phyloP scores from a whole-genome alignment of 2,113 vertebrate genomes.

The Gymnobelideus leadbeateri region DNA sequence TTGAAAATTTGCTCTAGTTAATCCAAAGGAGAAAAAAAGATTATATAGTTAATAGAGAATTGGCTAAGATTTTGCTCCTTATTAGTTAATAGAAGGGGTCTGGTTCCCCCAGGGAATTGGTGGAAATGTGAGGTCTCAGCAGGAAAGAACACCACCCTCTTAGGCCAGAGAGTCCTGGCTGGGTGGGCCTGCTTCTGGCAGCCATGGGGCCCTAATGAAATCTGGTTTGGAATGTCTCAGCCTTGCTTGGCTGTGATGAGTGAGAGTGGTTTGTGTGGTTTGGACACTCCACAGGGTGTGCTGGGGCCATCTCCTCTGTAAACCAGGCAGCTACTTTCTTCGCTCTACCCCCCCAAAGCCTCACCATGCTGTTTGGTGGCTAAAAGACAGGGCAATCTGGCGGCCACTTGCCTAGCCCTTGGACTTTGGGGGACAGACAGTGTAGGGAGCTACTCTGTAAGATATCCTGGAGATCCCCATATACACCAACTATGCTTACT shows the following conservation, averaged over 20 bases:
- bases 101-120: background rate
- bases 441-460: background rate
- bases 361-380: background rate
- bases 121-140: background rate
- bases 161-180: background rate
- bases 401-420: background rate
- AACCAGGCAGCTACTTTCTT: background rate
- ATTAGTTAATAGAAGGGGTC: background rate
- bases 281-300: background rate
- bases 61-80: background rate
- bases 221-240: background rate
- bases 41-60: background rate
- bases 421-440: background rate
- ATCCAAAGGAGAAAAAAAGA: background rate
- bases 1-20: background rate
- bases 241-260: background rate
- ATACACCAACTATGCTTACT: background rate
- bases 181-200: slow-evolving; percentile 2
- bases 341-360: background rate
- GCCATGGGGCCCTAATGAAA: background rate
- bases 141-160: background rate
- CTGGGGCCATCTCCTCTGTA: background rate
- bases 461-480: background rate
- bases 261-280: slow-evolving; percentile 19
- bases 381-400: background rate